Base-by-base conservation (phyloP, 2,888 invertebrate species). In the Drosophila testacea region DNA sequence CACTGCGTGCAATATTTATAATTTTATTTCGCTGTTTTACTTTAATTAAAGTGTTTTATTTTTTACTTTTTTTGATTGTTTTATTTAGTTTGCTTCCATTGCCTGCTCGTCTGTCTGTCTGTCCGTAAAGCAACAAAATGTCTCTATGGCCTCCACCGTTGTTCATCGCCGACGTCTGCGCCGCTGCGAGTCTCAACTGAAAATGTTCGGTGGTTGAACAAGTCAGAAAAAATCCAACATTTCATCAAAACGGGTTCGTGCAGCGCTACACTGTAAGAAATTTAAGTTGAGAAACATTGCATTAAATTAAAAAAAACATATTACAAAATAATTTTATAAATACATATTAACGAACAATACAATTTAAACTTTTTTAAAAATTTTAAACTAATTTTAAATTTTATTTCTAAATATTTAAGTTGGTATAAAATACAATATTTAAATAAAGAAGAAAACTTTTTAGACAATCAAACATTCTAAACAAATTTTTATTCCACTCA, bases 141-240 rank as follows among this genome's bases (percentile, higher is more conserved):
- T 65, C 55, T 42, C 38, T 7, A 38, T 30, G 34, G 61, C 47
- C 59, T 76, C 79, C 75, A 77, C 65, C 67, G 81, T 16, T 48
- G 50, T 30, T 46, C 50, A 47, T 11, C 28, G 32, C 51, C 76
- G 79, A 88, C 83, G 91, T 90, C 91, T 89, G 91, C 83, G 81
- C 87, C 76, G 81, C 78, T 80, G 77, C 71, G 75, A 80, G 80
- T 87, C 72, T 72, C 52, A 81, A 89, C 81, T 79, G 78, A 78
- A 80, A 89, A 80, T 90, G 86, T 70, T 72, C 59, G 90, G 81
- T 84, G 83, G 89, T 85, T 83, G 83, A 83, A 83, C 73, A 63
- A 78, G 79, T 68, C 77, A 47, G 72, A 78, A 83, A 81, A 73
- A 77, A 80, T 68, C 69, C 60, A 80, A 71, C 73, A 78, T 77